Evolutionary conservation across 2,113 vertebrate genomes (phyloP).

Genomic region (Chaenocephalus aceratus): DNA sequence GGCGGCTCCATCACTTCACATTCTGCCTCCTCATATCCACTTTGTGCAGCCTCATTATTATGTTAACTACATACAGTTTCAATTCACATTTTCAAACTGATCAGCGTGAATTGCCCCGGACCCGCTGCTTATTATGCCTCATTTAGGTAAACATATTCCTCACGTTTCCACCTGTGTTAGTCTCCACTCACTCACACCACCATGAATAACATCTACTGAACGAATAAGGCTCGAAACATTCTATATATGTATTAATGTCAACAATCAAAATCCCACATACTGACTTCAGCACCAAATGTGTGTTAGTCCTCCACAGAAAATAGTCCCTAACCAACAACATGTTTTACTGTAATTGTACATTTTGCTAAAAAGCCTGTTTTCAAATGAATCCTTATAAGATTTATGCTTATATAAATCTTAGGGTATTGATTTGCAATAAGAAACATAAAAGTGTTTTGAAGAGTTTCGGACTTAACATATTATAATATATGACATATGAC

Average conservation of each 20-base stretch:
- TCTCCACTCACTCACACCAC: not conserved
- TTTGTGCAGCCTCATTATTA: constrained; percentile 33
- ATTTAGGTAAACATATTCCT: not conserved
- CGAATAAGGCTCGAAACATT: not conserved
- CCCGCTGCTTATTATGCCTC: constrained; percentile 32
- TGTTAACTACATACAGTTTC: constrained; percentile 38
- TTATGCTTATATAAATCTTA: not conserved
- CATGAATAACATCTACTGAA: not conserved
- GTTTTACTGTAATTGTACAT: not conserved
- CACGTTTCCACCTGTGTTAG: constrained; percentile 13
- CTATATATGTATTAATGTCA: not conserved
- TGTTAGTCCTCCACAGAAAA: not conserved
- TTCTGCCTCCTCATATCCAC: constrained; percentile 11
- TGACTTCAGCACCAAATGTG: not conserved
- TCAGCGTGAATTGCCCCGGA: constrained; percentile 39
- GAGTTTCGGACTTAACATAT: not conserved
- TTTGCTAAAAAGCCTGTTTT: not conserved
- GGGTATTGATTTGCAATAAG: not conserved
- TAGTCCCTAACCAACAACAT: not conserved
- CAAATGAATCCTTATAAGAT: not conserved
- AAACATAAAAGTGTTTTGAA: not conserved
- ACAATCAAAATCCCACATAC: not conserved
- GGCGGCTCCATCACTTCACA: not conserved
- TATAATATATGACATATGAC: too few relatives aligned
- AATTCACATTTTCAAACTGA: constrained; percentile 34